These are phyloP conservation scores for Rynchops niger DNA, from an alignment of 2,113 vertebrate genomes.

Conservation along the genomic window DNA sequence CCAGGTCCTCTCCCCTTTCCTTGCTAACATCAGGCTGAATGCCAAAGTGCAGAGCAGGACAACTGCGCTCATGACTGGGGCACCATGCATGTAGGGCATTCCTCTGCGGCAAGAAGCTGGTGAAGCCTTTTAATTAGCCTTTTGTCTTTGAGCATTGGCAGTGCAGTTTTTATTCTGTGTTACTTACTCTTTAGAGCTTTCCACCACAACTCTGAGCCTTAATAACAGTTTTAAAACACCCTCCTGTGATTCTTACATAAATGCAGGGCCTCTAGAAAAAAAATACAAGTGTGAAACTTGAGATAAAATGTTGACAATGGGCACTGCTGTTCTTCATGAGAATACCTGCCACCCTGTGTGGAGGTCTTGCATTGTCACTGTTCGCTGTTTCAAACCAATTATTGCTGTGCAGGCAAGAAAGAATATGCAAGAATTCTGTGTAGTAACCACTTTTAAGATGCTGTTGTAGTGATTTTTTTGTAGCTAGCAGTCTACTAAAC, in stretches of 20 bases:
- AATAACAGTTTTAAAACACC: neutral
- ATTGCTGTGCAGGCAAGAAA: neutral
- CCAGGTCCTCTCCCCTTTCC: neutral
- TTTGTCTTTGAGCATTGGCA: neutral
- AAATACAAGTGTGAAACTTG: neutral
- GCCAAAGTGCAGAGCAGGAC: neutral
- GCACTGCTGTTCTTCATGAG: neutral
- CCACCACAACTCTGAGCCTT: neutral
- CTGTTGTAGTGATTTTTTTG: neutral
- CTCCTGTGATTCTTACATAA: neutral
- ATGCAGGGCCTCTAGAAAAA: neutral
- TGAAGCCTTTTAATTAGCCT: neutral
- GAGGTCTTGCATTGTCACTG: neutral
- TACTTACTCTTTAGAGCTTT: neutral
- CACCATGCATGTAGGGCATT: neutral
- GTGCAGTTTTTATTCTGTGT: neutral
- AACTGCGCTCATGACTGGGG: accelerated
- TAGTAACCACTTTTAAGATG: neutral
- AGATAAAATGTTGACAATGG: neutral
- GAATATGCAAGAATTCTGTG: neutral
- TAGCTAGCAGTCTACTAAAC: neutral
- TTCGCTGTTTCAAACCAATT: neutral
- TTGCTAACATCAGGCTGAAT: neutral
- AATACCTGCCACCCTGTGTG: neutral
- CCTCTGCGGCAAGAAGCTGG: neutral